These are phyloP conservation scores for Squalus acanthias DNA, from an alignment of 2,797 vertebrate species.

Conservation along the genomic window DNA sequence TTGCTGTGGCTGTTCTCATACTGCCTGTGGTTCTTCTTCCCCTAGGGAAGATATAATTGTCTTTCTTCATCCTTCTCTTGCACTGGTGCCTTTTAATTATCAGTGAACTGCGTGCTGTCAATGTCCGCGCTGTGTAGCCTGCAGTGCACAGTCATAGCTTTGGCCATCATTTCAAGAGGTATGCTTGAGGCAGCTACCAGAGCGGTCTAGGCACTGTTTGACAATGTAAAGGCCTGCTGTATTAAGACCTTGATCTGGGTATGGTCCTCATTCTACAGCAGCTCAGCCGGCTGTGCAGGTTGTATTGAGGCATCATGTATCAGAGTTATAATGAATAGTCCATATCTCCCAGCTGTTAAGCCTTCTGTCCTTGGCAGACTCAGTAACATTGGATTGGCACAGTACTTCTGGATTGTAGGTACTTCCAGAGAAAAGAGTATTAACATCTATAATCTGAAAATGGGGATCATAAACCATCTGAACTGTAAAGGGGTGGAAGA, in stretches of 20 bases:
- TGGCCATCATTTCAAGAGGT: background rate
- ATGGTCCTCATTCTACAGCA: no score
- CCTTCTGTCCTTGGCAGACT: no score
- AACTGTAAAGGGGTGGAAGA: background rate
- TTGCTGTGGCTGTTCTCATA: background rate
- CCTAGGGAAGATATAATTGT: background rate
- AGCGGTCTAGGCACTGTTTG: background rate
- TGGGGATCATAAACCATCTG: background rate
- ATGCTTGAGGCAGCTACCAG: background rate
- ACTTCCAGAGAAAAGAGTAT: background rate
- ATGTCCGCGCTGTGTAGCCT: no score
- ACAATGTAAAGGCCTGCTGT: background rate
- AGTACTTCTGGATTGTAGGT: background rate
- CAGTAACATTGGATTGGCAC: no score
- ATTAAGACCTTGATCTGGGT: background rate
- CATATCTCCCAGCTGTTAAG: no score
- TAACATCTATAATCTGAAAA: background rate
- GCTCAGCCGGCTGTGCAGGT: no score
- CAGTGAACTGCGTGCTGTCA: no score
- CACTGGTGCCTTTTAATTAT: background rate
- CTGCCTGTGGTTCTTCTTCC: background rate
- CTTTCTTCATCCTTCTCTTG: background rate
- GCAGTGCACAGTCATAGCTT: background rate
- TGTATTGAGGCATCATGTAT: no score
- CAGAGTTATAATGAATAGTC: no score